phyloP scores from a whole-genome alignment of 2,888 invertebrate genomes.

The Heliconius erato region DNA sequence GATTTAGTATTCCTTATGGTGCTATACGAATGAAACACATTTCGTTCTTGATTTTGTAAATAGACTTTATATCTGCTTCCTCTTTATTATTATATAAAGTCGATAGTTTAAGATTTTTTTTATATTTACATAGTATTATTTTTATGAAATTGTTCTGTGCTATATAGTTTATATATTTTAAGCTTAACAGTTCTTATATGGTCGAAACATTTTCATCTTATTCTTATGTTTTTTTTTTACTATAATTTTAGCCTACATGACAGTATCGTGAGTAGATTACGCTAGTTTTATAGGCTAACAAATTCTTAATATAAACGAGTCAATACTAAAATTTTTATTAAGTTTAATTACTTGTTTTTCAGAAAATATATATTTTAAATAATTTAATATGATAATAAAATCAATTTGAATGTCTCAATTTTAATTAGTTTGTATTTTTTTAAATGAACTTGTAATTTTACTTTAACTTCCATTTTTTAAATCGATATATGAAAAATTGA shows the following conservation, averaged over 20 bases:
- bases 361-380: background rate
- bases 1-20: conserved; percentile 48
- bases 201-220: conserved; percentile 29
- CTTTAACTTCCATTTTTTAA: background rate
- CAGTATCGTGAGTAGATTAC: conserved; percentile 50
- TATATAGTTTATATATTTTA: conserved; percentile 14
- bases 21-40: conserved; percentile 43
- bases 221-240: background rate
- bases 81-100: conserved; percentile 29
- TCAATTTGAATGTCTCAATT: background rate
- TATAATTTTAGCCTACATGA: conserved; percentile 53
- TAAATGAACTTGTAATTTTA: background rate
- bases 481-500: background rate
- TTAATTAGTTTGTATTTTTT: background rate
- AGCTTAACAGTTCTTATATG: background rate
- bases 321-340: background rate
- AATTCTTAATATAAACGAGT: background rate
- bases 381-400: background rate
- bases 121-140: conserved; percentile 36
- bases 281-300: conserved; percentile 1
- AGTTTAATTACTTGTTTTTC: background rate
- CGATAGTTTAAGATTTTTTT: conserved; percentile 20
- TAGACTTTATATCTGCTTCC: conserved; percentile 33
- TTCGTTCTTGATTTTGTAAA: conserved; percentile 45
- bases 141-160: conserved; percentile 34